Percentiles rank a stretch among this genome's conserved stretches.
Conservation (phyloP, 2,797 vertebrate species). For the Meriones psammophilus region DNA sequence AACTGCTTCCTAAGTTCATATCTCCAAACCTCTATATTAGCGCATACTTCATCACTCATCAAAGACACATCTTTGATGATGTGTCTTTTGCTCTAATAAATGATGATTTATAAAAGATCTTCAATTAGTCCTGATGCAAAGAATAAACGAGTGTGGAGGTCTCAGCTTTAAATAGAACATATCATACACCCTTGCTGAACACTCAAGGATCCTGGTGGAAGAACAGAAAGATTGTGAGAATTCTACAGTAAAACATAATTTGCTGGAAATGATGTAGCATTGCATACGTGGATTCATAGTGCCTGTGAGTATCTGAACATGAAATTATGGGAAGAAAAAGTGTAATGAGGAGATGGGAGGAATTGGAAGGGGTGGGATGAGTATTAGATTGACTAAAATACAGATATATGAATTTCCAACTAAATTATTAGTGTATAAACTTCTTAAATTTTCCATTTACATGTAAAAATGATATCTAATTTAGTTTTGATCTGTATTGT, state of each 20-base stretch:
- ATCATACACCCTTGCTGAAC: background rate
- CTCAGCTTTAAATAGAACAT: background rate
- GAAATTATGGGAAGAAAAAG: background rate
- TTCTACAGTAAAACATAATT: background rate
- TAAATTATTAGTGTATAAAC: background rate
- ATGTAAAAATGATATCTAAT: background rate
- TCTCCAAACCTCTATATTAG: no score
- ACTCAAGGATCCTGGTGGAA: background rate
- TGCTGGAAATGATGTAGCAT: background rate
- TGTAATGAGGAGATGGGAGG: no score
- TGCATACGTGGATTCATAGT: background rate
- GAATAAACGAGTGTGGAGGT: background rate
- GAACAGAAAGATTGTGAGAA: background rate
- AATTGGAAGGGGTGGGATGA: background rate
- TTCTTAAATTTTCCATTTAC: background rate
- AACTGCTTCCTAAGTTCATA: background rate
- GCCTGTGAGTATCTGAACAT: background rate
- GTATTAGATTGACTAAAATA: background rate
- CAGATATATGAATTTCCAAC: background rate
- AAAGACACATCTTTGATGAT: background rate
- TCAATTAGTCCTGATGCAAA: background rate
- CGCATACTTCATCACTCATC: background rate
- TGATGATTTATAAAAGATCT: background rate
- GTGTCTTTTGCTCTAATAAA: background rate
- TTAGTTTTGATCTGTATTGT: background rate